Conservation (phyloP, 2,797 vertebrate species). For the Pogonophryne albipinna region DNA sequence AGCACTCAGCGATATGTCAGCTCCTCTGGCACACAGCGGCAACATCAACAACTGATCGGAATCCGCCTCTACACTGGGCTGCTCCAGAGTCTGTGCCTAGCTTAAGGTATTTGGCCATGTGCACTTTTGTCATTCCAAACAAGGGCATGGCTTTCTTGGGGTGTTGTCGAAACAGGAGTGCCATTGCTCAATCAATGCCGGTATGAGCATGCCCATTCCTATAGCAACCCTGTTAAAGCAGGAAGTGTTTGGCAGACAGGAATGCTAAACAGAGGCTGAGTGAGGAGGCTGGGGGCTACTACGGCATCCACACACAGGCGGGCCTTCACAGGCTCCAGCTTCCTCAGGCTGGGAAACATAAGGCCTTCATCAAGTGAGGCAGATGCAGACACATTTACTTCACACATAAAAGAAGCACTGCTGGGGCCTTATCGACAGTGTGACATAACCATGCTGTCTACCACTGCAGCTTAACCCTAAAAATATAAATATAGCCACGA, state of each 20-base stretch:
- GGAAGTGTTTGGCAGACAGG: constrained; percentile 65
- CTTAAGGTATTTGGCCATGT: constrained; percentile 12
- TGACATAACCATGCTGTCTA: constrained; percentile 17
- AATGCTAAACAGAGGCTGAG: constrained; percentile 57
- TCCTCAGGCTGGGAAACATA: constrained; percentile 24
- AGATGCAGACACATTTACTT: constrained; percentile 22
- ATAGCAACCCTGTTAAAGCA: constrained; percentile 64
- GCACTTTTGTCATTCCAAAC: constrained; percentile 55
- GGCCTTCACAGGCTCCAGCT: constrained; percentile 37
- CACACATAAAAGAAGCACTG: constrained; percentile 14
- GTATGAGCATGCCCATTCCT: constrained; percentile 58
- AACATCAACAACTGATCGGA: constrained; percentile 39
- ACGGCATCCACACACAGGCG: constrained; percentile 46
- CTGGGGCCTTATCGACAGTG: constrained; percentile 22
- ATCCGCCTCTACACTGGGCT: constrained; percentile 11
- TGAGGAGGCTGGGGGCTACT: constrained; percentile 35
- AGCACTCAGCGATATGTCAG: constrained; percentile 54
- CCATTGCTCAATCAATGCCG: constrained; percentile 56
- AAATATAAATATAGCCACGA: constrained; percentile 5
- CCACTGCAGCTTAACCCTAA: neutral
- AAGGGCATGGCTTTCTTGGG: constrained; percentile 42
- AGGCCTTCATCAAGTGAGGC: constrained; percentile 10
- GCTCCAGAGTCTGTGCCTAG: neutral
- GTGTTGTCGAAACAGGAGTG: constrained; percentile 61
- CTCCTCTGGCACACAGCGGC: constrained; percentile 21